phyloP scores from a whole-genome alignment of 2,113 vertebrate genomes.

The Xerus inauris region DNA sequence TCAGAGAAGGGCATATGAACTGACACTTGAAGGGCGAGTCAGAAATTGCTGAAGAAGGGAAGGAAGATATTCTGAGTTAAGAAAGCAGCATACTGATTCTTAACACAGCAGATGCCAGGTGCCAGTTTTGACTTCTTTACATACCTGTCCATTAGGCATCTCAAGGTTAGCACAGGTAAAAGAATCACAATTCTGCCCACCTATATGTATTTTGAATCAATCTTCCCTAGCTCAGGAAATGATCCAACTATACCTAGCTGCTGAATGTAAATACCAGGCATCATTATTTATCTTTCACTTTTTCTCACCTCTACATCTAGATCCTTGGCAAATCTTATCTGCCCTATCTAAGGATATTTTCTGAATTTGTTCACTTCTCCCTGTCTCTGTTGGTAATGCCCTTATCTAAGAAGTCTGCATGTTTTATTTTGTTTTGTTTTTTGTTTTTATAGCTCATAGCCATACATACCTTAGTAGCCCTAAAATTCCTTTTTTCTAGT shows the following conservation, averaged over 20 bases:
- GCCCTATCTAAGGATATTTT: not conserved
- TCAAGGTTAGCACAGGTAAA: not conserved
- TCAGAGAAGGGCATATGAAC: not conserved
- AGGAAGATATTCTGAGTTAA: not conserved
- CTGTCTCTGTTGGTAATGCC: not conserved
- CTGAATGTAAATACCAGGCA: not conserved
- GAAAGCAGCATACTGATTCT: not conserved
- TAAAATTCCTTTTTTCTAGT: not conserved
- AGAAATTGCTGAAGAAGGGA: slow-evolving; percentile 1
- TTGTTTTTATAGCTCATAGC: not conserved
- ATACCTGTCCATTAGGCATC: not conserved
- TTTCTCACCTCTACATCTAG: not conserved
- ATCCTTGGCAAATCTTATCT: not conserved
- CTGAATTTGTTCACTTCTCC: not conserved
- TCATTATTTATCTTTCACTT: not conserved
- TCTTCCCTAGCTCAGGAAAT: not conserved
- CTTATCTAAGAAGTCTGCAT: not conserved
- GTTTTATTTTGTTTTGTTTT: not conserved
- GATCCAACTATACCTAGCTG: not conserved
- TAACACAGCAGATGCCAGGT: not conserved
- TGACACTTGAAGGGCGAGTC: not conserved
- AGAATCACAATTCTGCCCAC: not conserved
- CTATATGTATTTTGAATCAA: not conserved
- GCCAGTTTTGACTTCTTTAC: not conserved
- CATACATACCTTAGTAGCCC: not conserved